Evolutionary conservation across 2,888 invertebrate species (phyloP).

Genomic region (Chaitophorus viminalis): DNA sequence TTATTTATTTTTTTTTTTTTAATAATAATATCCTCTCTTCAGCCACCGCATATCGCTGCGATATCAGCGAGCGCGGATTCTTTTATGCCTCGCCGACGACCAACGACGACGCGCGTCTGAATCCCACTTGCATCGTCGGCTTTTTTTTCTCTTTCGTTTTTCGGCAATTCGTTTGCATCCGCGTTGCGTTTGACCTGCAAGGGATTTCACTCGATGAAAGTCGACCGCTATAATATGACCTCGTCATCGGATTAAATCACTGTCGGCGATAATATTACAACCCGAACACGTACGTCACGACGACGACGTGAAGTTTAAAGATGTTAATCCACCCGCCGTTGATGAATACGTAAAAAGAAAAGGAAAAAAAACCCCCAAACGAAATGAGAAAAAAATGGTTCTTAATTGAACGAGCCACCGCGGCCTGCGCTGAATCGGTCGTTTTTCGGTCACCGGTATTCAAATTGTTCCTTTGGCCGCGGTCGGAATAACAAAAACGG

Average conservation of each 20-base stretch:
- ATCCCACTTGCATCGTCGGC: not conserved
- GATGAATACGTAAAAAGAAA: not conserved
- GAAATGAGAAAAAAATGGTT: conserved; percentile 16
- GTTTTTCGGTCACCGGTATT: conserved; percentile 10
- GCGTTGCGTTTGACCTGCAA: not conserved
- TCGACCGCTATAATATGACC: not conserved
- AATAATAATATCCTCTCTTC: too few species aligned
- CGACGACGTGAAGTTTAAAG: conserved; percentile 2
- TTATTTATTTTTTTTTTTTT: not conserved
- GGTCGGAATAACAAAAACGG: conserved; percentile 28
- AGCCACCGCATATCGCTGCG: not conserved
- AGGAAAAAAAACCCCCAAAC: not conserved
- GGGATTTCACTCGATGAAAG: not conserved
- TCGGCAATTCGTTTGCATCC: not conserved
- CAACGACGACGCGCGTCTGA: conserved; percentile 5
- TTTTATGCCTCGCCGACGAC: conserved; percentile 38
- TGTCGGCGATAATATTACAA: conserved; percentile 2
- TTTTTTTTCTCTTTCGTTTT: not conserved
- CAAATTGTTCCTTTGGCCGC: conserved; percentile 13
- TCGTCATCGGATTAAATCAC: not conserved
- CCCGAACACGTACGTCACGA: conserved; percentile 31
- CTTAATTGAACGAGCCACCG: conserved; percentile 37
- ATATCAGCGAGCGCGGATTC: not conserved
- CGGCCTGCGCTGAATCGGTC: not conserved
- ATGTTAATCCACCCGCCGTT: conserved; percentile 16